Percentiles rank a stretch among this genome's conserved stretches.
phyloP scores from a whole-genome alignment of 1,140 invertebrate genomes.

The Acromyrmex echinatior region DNA sequence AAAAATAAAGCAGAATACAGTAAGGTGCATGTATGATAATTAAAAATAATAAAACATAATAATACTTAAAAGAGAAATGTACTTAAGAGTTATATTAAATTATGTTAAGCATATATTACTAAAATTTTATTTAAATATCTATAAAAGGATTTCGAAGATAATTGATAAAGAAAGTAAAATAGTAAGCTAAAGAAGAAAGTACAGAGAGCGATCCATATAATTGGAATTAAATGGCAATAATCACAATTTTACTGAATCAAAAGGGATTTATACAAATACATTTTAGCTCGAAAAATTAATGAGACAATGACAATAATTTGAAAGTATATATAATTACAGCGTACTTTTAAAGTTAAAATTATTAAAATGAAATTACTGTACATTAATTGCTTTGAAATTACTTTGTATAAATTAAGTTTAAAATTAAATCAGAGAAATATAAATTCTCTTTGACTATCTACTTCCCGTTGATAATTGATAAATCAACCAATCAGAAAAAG shows the following conservation, averaged over 20 bases:
- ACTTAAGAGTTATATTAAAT: background rate
- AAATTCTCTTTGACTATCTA: conserved; percentile 16
- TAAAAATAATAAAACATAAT: background rate
- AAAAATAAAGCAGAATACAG: background rate
- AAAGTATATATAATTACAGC: conserved; percentile 6
- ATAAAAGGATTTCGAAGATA: background rate
- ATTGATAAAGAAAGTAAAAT: background rate
- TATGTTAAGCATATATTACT: background rate
- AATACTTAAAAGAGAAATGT: background rate
- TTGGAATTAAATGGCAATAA: background rate
- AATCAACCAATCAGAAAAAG: conserved; percentile 15
- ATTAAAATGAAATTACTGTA: conserved; percentile 1
- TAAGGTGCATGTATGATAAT: background rate
- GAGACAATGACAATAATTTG: background rate
- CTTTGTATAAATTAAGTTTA: background rate
- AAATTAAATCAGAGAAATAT: conserved; percentile 22
- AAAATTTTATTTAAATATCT: background rate
- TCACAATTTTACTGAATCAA: conserved; percentile 19
- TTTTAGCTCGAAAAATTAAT: conserved; percentile 18
- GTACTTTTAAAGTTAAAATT: conserved; percentile 16
- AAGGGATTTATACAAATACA: background rate
- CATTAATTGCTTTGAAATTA: conserved; percentile 36
- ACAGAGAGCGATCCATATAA: background rate
- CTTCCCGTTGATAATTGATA: conserved; percentile 21
- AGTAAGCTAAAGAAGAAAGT: background rate